phyloP scores from a whole-genome alignment of 2,888 invertebrate species.

The Hetaerina titia region DNA sequence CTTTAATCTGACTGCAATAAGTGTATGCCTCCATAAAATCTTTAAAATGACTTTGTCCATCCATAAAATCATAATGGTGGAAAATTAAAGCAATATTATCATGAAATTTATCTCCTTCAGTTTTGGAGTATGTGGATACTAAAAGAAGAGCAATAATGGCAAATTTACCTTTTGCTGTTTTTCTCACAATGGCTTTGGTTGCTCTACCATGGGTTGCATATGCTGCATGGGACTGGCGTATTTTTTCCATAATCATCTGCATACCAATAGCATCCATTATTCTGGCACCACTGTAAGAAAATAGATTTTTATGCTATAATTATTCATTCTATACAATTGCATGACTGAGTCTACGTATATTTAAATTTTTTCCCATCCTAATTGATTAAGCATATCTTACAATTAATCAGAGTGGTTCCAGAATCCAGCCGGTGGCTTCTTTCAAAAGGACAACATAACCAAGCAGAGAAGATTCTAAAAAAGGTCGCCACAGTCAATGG shows the following conservation, averaged over 20 bases:
- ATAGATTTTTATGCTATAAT: background rate
- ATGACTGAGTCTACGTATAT: background rate
- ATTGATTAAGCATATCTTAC: background rate
- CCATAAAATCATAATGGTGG: too few relatives aligned
- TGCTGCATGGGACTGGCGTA: constrained; percentile 72
- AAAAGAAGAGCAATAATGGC: constrained; percentile 71
- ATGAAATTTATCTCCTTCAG: constrained; percentile 67
- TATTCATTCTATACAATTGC: too few relatives aligned
- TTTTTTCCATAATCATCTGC: constrained; percentile 31
- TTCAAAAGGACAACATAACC: constrained; percentile 78
- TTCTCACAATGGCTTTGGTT: constrained; percentile 71
- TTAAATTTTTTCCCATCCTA: background rate
- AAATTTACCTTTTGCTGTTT: constrained; percentile 70
- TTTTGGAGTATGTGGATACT: constrained; percentile 71
- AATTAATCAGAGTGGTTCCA: constrained; percentile 76
- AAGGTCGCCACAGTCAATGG: constrained; percentile 80
- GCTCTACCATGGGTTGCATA: constrained; percentile 73
- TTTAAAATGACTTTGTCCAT: too few relatives aligned
- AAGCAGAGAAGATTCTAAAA: constrained; percentile 78
- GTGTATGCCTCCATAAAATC: too few relatives aligned
- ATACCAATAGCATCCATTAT: constrained; percentile 45
- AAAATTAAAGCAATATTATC: background rate
- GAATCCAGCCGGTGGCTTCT: constrained; percentile 83
- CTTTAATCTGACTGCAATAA: too few relatives aligned
- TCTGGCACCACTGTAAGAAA: constrained; percentile 51